Conservation (phyloP, 2,888 invertebrate species). For the Phlogophora meticulosa region DNA sequence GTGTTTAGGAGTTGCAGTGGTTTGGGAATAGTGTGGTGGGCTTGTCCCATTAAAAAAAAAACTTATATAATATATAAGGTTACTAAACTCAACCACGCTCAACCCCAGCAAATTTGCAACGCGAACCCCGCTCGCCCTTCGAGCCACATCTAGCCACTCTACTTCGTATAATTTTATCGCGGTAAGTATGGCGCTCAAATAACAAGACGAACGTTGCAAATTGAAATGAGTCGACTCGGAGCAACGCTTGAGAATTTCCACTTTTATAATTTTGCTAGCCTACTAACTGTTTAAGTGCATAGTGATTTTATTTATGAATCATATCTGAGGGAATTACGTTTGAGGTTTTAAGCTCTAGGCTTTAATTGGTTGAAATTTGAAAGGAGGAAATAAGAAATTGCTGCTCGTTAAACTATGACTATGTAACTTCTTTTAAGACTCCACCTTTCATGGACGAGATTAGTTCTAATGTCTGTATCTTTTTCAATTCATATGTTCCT, state of each 20-base stretch:
- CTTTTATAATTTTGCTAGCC: constrained; percentile 49
- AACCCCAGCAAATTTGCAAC: background rate
- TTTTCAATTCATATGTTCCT: too few relatives aligned
- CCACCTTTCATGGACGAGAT: too few relatives aligned
- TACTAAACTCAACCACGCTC: constrained; percentile 15
- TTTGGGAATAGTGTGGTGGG: too few relatives aligned
- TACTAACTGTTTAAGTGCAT: constrained; percentile 41
- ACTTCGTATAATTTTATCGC: constrained; percentile 70
- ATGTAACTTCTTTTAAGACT: too few relatives aligned
- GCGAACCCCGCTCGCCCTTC: constrained; percentile 19
- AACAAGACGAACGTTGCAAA: constrained; percentile 79
- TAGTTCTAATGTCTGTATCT: too few relatives aligned
- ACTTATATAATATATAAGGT: background rate
- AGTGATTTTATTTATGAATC: constrained; percentile 47
- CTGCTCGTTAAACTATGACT: too few relatives aligned
- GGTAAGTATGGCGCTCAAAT: constrained; percentile 78
- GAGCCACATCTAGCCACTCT: constrained; percentile 67
- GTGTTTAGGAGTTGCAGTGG: too few relatives aligned
- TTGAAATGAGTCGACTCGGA: constrained; percentile 76
- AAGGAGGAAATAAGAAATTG: background rate
- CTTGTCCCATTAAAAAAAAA: background rate
- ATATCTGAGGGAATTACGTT: constrained; percentile 22
- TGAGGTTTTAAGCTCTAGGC: background rate
- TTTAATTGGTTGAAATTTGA: constrained; percentile 12
- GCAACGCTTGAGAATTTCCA: constrained; percentile 65